Base-by-base conservation (phyloP, 2,797 vertebrate species). In the Odontamblyopus lacepedii region DNA sequence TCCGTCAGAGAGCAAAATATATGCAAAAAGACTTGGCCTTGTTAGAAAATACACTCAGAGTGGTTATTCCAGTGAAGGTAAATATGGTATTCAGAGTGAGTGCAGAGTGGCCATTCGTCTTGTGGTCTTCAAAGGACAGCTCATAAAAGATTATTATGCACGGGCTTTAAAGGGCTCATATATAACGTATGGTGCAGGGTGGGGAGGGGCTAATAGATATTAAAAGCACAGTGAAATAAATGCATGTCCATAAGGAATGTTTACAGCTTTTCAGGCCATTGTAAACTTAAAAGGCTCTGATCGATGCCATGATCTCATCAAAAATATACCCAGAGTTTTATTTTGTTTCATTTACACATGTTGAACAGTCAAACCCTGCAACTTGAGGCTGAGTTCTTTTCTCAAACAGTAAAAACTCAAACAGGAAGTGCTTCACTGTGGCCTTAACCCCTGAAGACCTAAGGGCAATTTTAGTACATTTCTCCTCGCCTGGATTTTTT, bases 141-240 rank as follows among this genome's bases (percentile, higher is more conserved):
- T 79, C 60, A 72, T 75, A 67, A 74, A 74, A 60, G 67, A 56
- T 76, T 70, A 70, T 75, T 72, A 82, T 83, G 75, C 76, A 77
- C 73, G 32, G 79, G 63, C 59, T 67, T 44, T 50, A 59, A 30
- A 32, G 59, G 61, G 30, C 73, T 79, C 23, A 1, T 60, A 72
- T 76, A 67, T 67, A 29, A 32, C 16, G 16, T 19, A 35, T 32
- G 30, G 13, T 75, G 63, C 64, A 73, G 63, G 57, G 68, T 35
- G 35, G 63, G 56, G 78, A 60, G 48, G 30, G 48, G 27, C 63
- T 2, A 9, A 7, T 16, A 70, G 74, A 19, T 41, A 62, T 16
- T 69, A 41, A 35, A 64, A 57, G n/a, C 6, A n/a, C 65, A 71
- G 38, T 19, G 53, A 74, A 51, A 53, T 61, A 7, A 70, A 27